A percentile compares a stretch with the other conserved stretches of the same genome.
Conservation (phyloP, 1,140 invertebrate genomes). For the Hycleus cichorii region DNA sequence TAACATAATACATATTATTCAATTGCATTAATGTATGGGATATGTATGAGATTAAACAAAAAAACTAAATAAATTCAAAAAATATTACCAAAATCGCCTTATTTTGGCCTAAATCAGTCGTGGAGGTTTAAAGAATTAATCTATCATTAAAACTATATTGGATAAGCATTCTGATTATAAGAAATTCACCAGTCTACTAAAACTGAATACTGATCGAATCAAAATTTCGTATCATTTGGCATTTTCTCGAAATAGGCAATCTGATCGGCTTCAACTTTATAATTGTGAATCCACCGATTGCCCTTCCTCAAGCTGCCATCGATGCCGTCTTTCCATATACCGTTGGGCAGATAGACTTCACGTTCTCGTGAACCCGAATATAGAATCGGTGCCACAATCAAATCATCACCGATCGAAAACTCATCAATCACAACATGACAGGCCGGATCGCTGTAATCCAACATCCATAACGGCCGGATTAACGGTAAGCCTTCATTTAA, state of each 20-base stretch:
- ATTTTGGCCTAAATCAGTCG: too few species aligned
- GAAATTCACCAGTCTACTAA: not conserved
- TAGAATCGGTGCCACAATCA: slow-evolving; percentile 86
- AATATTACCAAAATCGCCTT: not conserved
- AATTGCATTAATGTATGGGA: slow-evolving; percentile 43
- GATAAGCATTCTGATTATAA: not conserved
- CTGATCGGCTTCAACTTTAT: slow-evolving; percentile 68
- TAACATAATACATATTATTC: slow-evolving; percentile 32
- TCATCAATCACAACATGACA: slow-evolving; percentile 77
- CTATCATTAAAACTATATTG: not conserved
- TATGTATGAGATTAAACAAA: slow-evolving; percentile 41
- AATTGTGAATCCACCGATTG: slow-evolving; percentile 82
- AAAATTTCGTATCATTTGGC: slow-evolving; percentile 76
- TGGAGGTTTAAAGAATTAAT: not conserved
- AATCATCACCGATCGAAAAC: slow-evolving; percentile 83
- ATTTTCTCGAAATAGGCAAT: slow-evolving; percentile 80
- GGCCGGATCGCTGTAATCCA: slow-evolving; percentile 70
- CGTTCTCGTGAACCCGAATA: slow-evolving; percentile 44
- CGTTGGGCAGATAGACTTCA: slow-evolving; percentile 76
- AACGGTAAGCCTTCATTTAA: slow-evolving; percentile 74
- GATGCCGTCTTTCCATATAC: slow-evolving; percentile 85
- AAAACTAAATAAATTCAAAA: slow-evolving; percentile 20
- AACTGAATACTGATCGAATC: slow-evolving; percentile 18
- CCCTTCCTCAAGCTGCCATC: slow-evolving; percentile 77
- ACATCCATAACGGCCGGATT: slow-evolving; percentile 87